Evolutionary conservation across 2,113 vertebrate genomes (phyloP).

Genomic region (Rhynchomys soricoides): DNA sequence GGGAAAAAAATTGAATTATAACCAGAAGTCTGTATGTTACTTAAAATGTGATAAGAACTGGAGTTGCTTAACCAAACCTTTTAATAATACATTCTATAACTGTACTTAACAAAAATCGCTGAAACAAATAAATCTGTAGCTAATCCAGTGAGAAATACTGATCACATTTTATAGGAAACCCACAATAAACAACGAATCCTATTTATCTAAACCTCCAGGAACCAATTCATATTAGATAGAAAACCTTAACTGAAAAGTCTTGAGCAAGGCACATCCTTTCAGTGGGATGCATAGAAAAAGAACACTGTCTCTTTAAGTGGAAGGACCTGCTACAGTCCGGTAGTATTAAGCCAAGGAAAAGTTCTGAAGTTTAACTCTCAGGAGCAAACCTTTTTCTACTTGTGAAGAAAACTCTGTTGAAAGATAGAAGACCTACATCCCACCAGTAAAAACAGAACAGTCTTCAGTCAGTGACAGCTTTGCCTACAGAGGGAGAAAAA

Average conservation of each 20-base stretch:
- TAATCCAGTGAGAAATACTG: constrained; percentile 40
- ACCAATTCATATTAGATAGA: constrained; percentile 50
- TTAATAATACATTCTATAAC: constrained; percentile 33
- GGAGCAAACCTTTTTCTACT: constrained; percentile 91
- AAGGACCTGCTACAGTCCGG: constrained; percentile 85
- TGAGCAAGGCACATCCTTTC: constrained; percentile 50
- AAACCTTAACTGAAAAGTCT: constrained; percentile 78
- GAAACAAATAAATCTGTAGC: constrained; percentile 29
- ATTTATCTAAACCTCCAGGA: constrained; percentile 54
- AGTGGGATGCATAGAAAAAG: constrained; percentile 74
- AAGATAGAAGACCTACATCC: constrained; percentile 89
- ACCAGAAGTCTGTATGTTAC: constrained; percentile 50
- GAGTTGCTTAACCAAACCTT: constrained; percentile 74
- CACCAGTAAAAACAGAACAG: constrained; percentile 90
- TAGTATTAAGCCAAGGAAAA: constrained; percentile 88
- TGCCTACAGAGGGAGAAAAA: constrained; percentile 84
- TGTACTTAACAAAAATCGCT: constrained; percentile 1
- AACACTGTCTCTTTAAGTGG: constrained; percentile 87
- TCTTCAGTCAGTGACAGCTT: constrained; percentile 89
- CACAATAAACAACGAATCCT: constrained; percentile 55
- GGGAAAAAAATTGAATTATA: constrained; percentile 23
- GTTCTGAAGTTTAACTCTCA: constrained; percentile 90
- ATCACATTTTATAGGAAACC: constrained; percentile 39
- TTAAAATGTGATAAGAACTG: constrained; percentile 79
- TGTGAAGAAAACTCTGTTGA: constrained; percentile 91